Evolutionary conservation across 2,797 vertebrate species (phyloP).

Genomic region (Leuciscus waleckii): DNA sequence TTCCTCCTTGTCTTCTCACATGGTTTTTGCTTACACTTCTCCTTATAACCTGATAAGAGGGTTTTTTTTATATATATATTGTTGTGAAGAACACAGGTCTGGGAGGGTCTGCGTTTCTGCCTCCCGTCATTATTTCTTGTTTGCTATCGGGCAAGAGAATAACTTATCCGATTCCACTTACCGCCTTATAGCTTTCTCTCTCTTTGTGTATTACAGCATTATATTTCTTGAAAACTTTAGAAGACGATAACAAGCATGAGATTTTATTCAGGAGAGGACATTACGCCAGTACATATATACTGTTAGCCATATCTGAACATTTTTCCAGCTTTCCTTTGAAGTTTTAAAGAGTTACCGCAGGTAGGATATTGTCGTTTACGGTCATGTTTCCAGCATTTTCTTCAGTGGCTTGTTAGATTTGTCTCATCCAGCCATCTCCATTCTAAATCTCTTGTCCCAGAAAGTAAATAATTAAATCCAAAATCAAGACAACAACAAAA

Average conservation of each 20-base stretch:
- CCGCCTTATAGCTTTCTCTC: slow-evolving; percentile 61
- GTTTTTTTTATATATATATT: slow-evolving; percentile 49
- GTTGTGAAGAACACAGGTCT: slow-evolving; percentile 71
- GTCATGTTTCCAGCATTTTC: slow-evolving; percentile 9
- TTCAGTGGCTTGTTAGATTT: slow-evolving; percentile 27
- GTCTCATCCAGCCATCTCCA: slow-evolving; percentile 17
- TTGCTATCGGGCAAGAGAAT: slow-evolving; percentile 46
- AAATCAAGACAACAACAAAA: slow-evolving; percentile 49
- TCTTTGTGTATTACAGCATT: slow-evolving; percentile 73
- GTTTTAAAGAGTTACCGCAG: not conserved
- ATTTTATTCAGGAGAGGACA: not conserved
- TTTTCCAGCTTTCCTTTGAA: not conserved
- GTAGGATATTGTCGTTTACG: not conserved
- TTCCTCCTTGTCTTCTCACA: slow-evolving; percentile 78
- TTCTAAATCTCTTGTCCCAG: slow-evolving; percentile 28
- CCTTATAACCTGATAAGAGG: slow-evolving; percentile 79
- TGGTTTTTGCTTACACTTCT: slow-evolving; percentile 84
- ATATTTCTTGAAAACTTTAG: slow-evolving; percentile 73
- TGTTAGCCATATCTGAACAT: not conserved
- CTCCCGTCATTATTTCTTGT: slow-evolving; percentile 72
- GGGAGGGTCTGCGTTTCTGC: slow-evolving; percentile 78
- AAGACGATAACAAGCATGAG: slow-evolving; percentile 65
- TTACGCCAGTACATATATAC: slow-evolving; percentile 2
- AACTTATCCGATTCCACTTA: slow-evolving; percentile 60
- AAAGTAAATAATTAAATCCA: slow-evolving; percentile 26